Base-by-base conservation (phyloP, 35 echinoderm and acorn worm genomes). In the Heliocidaris tuberculata region DNA sequence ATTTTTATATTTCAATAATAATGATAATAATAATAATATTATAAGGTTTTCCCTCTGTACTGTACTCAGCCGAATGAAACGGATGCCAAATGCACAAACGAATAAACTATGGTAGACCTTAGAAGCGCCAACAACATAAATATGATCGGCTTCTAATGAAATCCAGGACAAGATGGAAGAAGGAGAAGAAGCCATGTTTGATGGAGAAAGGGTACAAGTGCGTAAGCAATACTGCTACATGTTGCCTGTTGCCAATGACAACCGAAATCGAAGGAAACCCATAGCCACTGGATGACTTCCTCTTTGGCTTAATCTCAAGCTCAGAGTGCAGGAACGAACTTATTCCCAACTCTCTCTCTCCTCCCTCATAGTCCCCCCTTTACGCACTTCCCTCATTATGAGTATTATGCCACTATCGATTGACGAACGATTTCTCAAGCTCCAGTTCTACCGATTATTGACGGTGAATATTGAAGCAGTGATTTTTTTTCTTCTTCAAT, bases 191-290 rank as follows among this genome's bases (percentile, higher is more conserved):
- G 15, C 6, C 31, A 88, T 12, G 24, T 89, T 47, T n/a, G 12
- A 32, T 47, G 87, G 19, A 48, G 24, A 48, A 89, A 42, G 87
- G 31, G 86, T 88, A 32, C 9, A 48, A 42, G 27, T 13, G 86
- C 16, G 31, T 13, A 42, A 3, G 87, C 87, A 89, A 47, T 47
- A 31, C 87, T 13, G 31, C 12, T 89, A 13, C 12, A 48, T 89
- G 87, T 89, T 89, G 87, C 87, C 87, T 89, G 87, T 89, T 89
- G 87, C 87, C 30, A 12, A 2, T 32, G 87, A 48, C 87, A 89
- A 89, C 87, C 87, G 87, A 89, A 89, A 32, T 89, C 32, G 31
- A 48, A 89, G 87, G 87, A 89, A 89, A 48, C 87, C 24, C 87
- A 15, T 32, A 89, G 47, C 87, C 87, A 31, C 31, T 89, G 87